Conservation (phyloP, 2,113 vertebrate species). For the Stegostoma tigrinum region DNA sequence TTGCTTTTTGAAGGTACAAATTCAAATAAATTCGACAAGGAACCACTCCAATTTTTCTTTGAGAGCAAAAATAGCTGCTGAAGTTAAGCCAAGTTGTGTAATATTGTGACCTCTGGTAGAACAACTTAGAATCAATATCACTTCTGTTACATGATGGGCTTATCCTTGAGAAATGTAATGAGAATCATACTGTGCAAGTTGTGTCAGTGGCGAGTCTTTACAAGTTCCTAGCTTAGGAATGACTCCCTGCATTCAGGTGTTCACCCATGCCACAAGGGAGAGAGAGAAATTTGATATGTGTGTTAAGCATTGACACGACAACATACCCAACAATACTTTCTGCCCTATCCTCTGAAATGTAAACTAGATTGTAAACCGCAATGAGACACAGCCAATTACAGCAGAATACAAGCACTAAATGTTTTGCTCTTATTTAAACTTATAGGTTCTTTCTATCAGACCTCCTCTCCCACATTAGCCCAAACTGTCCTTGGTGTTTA, state of each 20-base stretch:
- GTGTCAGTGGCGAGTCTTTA: not conserved
- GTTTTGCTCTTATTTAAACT: too few relatives aligned
- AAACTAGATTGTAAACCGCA: not conserved
- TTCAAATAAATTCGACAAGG: slow-evolving; percentile 13
- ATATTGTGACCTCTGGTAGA: not conserved
- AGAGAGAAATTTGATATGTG: not conserved
- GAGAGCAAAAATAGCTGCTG: slow-evolving; percentile 22
- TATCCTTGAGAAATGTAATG: too few relatives aligned
- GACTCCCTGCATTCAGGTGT: not conserved
- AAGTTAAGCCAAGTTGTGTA: not conserved
- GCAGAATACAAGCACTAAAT: not conserved
- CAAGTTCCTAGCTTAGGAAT: not conserved
- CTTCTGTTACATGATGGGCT: not conserved
- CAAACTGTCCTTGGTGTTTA: not conserved
- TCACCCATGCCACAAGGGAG: not conserved
- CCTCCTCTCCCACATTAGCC: too few relatives aligned
- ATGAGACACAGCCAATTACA: not conserved
- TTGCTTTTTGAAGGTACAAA: slow-evolving; percentile 31
- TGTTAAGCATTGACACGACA: not conserved
- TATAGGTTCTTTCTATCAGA: too few relatives aligned
- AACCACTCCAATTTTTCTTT: not conserved
- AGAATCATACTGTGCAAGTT: not conserved
- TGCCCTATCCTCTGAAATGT: not conserved
- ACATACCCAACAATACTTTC: not conserved
- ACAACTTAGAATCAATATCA: not conserved